Conservation (phyloP, 2,113 vertebrate species). For the Apodemus sylvaticus region DNA sequence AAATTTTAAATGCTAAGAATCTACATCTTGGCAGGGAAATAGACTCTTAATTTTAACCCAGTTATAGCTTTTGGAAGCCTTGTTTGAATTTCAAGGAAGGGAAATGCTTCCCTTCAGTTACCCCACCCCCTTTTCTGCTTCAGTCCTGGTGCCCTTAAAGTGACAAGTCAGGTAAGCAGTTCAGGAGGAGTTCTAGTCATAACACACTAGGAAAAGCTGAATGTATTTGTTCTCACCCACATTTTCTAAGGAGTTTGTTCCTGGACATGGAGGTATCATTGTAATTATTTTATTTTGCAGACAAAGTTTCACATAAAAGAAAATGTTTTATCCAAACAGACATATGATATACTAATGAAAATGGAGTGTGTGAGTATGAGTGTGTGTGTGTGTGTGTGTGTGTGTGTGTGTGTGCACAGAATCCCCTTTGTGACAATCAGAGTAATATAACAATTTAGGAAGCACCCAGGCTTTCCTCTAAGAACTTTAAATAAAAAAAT, state of each 20-base stretch:
- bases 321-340: neutral
- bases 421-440: neutral
- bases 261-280: neutral
- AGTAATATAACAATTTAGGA: neutral
- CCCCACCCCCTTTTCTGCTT: too few species aligned
- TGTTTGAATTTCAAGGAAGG: neutral
- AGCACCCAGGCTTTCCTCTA: neutral
- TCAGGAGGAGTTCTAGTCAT: neutral
- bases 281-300: neutral
- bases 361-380: neutral
- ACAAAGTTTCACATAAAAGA: neutral
- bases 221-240: neutral
- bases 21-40: constrained; percentile 8
- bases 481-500: neutral
- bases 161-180: neutral
- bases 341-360: neutral
- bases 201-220: constrained; percentile 1
- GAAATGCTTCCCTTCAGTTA: neutral
- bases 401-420: neutral
- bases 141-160: neutral
- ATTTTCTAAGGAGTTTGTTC: neutral
- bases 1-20: neutral
- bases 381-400: neutral
- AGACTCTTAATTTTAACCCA: constrained; percentile 11
- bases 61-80: constrained; percentile 20